A percentile compares a stretch with the other conserved stretches of the same genome.
These are phyloP conservation scores for Australoheros facetus DNA, from an alignment of 2,797 vertebrate species.

Conservation along the genomic window DNA sequence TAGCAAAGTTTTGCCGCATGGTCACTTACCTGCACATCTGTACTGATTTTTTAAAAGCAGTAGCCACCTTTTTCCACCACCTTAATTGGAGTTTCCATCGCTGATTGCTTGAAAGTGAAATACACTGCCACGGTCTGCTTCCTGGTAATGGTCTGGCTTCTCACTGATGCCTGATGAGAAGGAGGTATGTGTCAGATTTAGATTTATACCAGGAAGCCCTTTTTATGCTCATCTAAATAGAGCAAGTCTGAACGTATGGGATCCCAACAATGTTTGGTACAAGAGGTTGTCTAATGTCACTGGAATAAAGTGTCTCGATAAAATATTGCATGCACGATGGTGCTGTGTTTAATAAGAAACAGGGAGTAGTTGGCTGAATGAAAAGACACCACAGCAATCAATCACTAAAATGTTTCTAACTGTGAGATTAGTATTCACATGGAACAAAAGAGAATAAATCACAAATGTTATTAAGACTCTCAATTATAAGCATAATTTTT, in stretches of 20 bases:
- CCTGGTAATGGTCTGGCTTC: slow-evolving; percentile 67
- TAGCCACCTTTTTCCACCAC: slow-evolving; percentile 73
- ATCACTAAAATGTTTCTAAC: slow-evolving; percentile 41
- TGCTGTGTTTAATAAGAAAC: slow-evolving; percentile 32
- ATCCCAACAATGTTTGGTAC: slow-evolving; percentile 27
- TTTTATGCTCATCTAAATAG: slow-evolving; percentile 59
- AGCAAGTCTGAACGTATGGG: slow-evolving; percentile 32
- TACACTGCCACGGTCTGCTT: slow-evolving; percentile 70
- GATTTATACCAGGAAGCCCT: slow-evolving; percentile 61
- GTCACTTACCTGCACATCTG: slow-evolving; percentile 95
- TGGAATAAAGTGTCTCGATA: slow-evolving; percentile 26
- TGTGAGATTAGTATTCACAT: slow-evolving; percentile 10
- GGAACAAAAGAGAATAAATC: slow-evolving; percentile 43
- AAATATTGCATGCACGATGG: slow-evolving; percentile 3
- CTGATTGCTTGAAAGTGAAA: slow-evolving; percentile 65
- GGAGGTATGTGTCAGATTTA: slow-evolving; percentile 57
- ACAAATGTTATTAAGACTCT: slow-evolving; percentile 10
- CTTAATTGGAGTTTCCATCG: slow-evolving; percentile 68
- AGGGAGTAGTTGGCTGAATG: slow-evolving; percentile 8
- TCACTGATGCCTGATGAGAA: slow-evolving; percentile 70
- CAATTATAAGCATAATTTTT: slow-evolving; percentile 62
- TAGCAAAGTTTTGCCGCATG: slow-evolving; percentile 85
- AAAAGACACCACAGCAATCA: slow-evolving; percentile 39
- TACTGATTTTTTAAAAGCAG: slow-evolving; percentile 81
- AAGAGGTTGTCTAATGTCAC: slow-evolving; percentile 37